Evolutionary conservation across 2,888 invertebrate species (phyloP), one percentile per base, ranked within the genome.

Genomic region (Sarcophaga caerulescens): DNA sequence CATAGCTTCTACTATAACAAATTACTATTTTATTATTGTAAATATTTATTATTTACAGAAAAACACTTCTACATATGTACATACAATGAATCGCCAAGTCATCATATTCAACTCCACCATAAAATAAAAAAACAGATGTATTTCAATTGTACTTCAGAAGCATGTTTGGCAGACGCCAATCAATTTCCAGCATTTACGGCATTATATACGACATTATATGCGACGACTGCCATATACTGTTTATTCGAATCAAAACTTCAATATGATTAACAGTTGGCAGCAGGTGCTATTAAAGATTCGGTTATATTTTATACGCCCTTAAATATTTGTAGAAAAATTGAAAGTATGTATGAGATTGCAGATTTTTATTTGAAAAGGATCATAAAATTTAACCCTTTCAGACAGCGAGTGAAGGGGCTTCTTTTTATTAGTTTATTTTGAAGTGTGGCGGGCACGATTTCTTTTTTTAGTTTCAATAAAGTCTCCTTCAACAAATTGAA

Each of bases 141-240:
- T 59, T 44, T 76, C 69, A 74, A 57, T 45, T 62, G 66, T 71
- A 47, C 84, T 80, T 76, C 80, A 84, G 84, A 66, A 80, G 84
- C 84, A 80, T 65, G 79, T 80, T 80, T 59, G 71, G 60, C 84
- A 71, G 76, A 73, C 76, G 80, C 75, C 84, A 84, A 84, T 71
- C 70, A 80, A 47, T 80, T 66, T 57, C 60, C 66, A 66, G 52
- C 65, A 66, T 75, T 71, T 69, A 45, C 11, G 11, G 11, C 11
- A 44, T 44, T 44, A 60, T 35, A 25, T 10, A n/a, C 3, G 19
- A 73, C 59, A 52, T 35, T 35, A 8, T 35, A 35, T 23, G 69
- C 21, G 69, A 69, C 69, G 47, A 68, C 19, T 47, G 47, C 21
- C 12, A 47, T 14, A 10, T 47, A 21, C 3, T 1, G 21, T 5